Conservation (phyloP, 2,797 vertebrate genomes). For the Acrossocheilus fasciatus region DNA sequence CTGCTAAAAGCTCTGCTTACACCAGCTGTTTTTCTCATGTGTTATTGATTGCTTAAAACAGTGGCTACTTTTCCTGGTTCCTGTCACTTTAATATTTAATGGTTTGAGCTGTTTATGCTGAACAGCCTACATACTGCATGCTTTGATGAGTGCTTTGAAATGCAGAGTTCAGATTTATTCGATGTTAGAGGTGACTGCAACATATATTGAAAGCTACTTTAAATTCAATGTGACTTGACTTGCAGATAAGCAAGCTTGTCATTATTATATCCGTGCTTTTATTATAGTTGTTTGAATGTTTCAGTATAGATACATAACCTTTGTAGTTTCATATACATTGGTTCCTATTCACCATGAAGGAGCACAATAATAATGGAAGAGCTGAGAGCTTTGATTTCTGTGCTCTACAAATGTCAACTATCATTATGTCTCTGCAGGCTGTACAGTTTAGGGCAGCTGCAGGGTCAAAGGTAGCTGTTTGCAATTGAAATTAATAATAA, state of each 20-base stretch:
- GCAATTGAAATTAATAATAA: background rate
- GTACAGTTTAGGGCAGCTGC: background rate
- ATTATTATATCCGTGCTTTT: background rate
- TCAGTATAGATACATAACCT: background rate
- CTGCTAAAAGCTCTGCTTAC: slow-evolving; percentile 29
- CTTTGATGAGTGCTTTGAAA: slow-evolving; percentile 7
- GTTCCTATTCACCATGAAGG: background rate
- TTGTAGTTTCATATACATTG: background rate
- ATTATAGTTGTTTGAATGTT: background rate
- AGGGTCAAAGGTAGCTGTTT: background rate
- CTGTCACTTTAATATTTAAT: slow-evolving; percentile 32
- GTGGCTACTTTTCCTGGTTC: background rate
- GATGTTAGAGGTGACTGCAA: background rate
- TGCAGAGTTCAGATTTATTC: slow-evolving; percentile 8
- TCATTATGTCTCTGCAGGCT: background rate
- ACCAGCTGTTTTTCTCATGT: slow-evolving; percentile 14
- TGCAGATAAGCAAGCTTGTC: background rate
- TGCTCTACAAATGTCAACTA: slow-evolving; percentile 5
- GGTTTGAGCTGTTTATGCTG: slow-evolving; percentile 1
- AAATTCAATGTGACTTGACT: background rate
- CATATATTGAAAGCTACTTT: slow-evolving; percentile 3
- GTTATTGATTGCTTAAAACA: slow-evolving; percentile 4
- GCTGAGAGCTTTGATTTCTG: background rate
- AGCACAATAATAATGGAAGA: background rate
- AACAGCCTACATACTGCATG: background rate